Base-by-base conservation (phyloP, 2,113 vertebrate genomes). In the Micronycteris hirsuta region DNA sequence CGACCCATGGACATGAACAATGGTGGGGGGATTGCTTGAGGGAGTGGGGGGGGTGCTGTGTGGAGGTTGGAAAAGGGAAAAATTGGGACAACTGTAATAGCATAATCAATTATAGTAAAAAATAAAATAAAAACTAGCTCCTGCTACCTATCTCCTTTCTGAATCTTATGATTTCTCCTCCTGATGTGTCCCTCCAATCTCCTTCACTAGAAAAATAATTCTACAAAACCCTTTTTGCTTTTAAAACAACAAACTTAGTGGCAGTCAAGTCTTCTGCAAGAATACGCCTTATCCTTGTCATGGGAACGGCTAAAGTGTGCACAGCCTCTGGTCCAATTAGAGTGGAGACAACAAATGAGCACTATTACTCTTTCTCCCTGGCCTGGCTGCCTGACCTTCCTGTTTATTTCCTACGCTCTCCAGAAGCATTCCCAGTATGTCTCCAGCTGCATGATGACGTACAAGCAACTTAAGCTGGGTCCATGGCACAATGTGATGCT, bases 221-320 rank as follows among this genome's bases (percentile, higher is more conserved):
- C 89, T 77, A 45, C 31, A 89, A 45, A 92, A 82, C 31, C 33
- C 49, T 93, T 56, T 95, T 87, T 58, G 38, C 61, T 90, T 93
- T 93, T 65, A 84, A 93, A 90, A 58, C 49, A 88, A 85, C 47
- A 80, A 47, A 67, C 12, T 78, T 26, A 63, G 2, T 52, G 77
- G 33, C 49, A 76, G 45, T 84, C 38, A 45, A 49, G n/a, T 73
- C 22, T 94, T 70, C 47, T 33, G 1, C n/a, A 83, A 24, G 20
- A 67, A 43, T 28, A 76, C 28, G 12, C 38, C 67, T 31, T 86
- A 52, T 63, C n/a, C 24, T 70, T 70, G 19, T 26, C 24, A 3
- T 14, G 16, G 68, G 41, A 85, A 56, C 84, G 52, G 61, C n/a
- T 78, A 49, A 84, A 85, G 45, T 41, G 6, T 4, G 31, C 38